Base-by-base conservation (phyloP, 2,888 invertebrate genomes). In the Nephrotoma appendiculata region DNA sequence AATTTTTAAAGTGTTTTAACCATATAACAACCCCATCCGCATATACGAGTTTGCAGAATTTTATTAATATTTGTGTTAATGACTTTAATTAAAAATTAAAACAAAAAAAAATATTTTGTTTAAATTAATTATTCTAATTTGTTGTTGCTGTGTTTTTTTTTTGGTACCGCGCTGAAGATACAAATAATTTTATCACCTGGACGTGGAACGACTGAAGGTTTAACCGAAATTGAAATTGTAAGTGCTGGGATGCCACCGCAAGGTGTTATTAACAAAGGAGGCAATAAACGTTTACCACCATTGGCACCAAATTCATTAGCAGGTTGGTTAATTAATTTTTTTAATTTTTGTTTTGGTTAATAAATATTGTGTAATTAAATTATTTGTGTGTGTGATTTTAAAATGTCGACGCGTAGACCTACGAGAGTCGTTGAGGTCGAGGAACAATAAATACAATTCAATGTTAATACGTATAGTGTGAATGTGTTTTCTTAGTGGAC, bases 181-280 rank as follows among this genome's bases (percentile, higher is more conserved):
- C 84, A 84, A 84, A 84, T 84, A 12, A 84, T 84, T 42, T 84
- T 84, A 15, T 84, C 84, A 15, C 84, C 84, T 42, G 84, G 41
- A 6, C 15, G 43, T 42, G 84, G 84, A 42, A 31, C 71, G 9
- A 42, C 43, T 5, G 84, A 84, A 84, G 42, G n/a, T n/a, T 84
- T 84, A 42, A 84, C 84, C 43, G 84, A 84, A 84, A 84, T 84
- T 42, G n/a, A 84, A 84, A 84, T 84, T 84, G 15, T 84, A 42
- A 84, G 84, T 15, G 31, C 31, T 31, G 84, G 84, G 9, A 84
- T 84, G 84, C 42, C 84, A 15, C 84, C 84, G 7, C 84, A 84
- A 84, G 84, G 84, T 84, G 42, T 84, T 84, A 84, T 42, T n/a
- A 84, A 42, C 4, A 84, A 84, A 15, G 84, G 84, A 42, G 84